These are phyloP conservation scores for Platycheirus rosarum DNA, from an alignment of 2,888 invertebrate genomes.

Conservation along the genomic window DNA sequence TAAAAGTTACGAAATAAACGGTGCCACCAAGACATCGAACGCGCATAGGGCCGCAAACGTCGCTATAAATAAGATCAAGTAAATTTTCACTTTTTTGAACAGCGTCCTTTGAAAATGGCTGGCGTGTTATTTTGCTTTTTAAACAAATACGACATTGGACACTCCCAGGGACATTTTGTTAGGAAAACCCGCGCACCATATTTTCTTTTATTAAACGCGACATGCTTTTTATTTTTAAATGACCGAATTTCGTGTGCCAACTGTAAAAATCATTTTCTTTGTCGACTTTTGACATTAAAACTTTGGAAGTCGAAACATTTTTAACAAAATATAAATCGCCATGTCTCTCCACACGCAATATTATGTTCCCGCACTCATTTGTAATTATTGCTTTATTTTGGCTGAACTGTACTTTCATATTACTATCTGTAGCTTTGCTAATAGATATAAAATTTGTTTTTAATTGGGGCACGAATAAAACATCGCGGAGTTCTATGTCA, in stretches of 20 bases:
- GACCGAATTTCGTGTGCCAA: slow-evolving; percentile 31
- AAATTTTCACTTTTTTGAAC: neutral
- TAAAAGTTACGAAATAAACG: slow-evolving; percentile 69
- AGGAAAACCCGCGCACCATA: slow-evolving; percentile 21
- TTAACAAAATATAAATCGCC: slow-evolving; percentile 18
- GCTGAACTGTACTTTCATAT: slow-evolving; percentile 3
- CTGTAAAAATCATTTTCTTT: slow-evolving; percentile 18
- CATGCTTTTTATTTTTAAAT: slow-evolving; percentile 24
- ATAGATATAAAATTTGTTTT: slow-evolving; percentile 29
- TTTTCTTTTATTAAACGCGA: slow-evolving; percentile 23
- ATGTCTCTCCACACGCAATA: slow-evolving; percentile 12
- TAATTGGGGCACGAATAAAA: slow-evolving; percentile 21
- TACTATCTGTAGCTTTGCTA: slow-evolving; percentile 17
- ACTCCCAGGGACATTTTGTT: slow-evolving; percentile 12
- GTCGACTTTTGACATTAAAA: slow-evolving; percentile 12
- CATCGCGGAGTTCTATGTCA: slow-evolving; percentile 6
- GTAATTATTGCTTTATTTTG: slow-evolving; percentile 21
- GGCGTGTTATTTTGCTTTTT: slow-evolving; percentile 24
- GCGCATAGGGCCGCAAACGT: slow-evolving; percentile 68
- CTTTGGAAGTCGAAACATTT: slow-evolving; percentile 14
- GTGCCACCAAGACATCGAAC: slow-evolving; percentile 45
- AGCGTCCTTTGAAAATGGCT: slow-evolving; percentile 18
- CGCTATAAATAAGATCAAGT: slow-evolving; percentile 57
- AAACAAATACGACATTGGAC: slow-evolving; percentile 20
- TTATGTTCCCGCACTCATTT: slow-evolving; percentile 1